These are phyloP conservation scores for Drosophila histrio DNA, from an alignment of 2,888 invertebrate genomes.

Conservation along the genomic window DNA sequence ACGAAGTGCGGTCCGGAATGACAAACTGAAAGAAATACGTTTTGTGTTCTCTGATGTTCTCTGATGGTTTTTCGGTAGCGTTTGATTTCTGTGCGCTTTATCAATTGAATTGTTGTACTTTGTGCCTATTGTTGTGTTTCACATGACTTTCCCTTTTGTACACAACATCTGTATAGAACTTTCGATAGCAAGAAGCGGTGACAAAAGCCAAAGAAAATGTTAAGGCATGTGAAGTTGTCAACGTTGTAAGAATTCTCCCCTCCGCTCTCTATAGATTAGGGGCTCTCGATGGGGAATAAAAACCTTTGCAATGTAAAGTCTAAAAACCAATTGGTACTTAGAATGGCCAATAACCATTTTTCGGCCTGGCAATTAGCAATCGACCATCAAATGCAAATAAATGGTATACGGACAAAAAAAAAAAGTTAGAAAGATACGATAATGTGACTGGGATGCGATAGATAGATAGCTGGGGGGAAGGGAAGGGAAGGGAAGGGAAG, in stretches of 20 bases:
- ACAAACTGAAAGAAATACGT: not conserved
- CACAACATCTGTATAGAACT: constrained; percentile 13
- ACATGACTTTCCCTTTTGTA: constrained; percentile 26
- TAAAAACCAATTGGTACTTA: constrained; percentile 29
- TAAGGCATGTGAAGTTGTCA: not conserved
- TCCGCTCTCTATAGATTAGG: not conserved
- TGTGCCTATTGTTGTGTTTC: constrained; percentile 30
- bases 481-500: too few species aligned
- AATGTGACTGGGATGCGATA: not conserved
- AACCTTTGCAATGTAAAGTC: constrained; percentile 17
- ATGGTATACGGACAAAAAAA: not conserved
- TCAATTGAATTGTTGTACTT: constrained; percentile 36
- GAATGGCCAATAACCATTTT: constrained; percentile 32
- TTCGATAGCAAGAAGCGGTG: constrained; percentile 26
- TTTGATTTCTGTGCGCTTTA: constrained; percentile 40
- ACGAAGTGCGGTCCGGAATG: not conserved
- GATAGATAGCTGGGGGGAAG: not conserved
- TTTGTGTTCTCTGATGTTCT: not conserved
- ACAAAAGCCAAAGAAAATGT: constrained; percentile 10
- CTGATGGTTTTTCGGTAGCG: constrained; percentile 21
- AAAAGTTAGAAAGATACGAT: not conserved
- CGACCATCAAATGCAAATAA: constrained; percentile 55
- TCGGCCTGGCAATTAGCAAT: constrained; percentile 51
- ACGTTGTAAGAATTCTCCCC: not conserved
- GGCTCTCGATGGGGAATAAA: constrained; percentile 1